Percentiles rank a stretch among this genome's conserved stretches.
phyloP scores from a whole-genome alignment of 2,113 vertebrate species.

The Vulpes lagopus region DNA sequence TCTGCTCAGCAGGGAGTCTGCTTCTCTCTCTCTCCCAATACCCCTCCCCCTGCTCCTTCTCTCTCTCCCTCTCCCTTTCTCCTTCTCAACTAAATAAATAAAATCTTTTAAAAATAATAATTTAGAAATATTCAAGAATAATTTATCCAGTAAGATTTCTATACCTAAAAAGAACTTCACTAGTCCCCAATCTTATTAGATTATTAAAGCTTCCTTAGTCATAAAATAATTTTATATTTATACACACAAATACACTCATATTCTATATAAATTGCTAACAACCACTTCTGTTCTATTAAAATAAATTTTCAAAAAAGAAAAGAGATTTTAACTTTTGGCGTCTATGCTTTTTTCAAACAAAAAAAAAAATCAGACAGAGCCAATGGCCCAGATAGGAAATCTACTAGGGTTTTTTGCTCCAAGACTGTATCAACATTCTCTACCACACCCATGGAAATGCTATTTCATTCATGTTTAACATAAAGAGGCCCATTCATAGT shows the following conservation, averaged over 20 bases:
- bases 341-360: neutral
- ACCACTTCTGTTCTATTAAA: neutral
- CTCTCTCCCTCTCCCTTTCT: neutral
- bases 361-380: neutral
- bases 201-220: neutral
- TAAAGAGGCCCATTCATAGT: conserved; percentile 67
- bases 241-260: neutral
- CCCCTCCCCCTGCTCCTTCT: neutral
- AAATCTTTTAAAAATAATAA: neutral
- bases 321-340: neutral
- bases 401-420: conserved; percentile 22
- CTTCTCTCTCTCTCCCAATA: neutral
- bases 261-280: neutral
- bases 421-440: neutral
- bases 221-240: neutral
- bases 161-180: neutral
- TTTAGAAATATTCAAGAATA: neutral
- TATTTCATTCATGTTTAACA: conserved; percentile 24
- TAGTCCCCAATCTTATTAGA: neutral
- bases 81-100: neutral
- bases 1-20: neutral
- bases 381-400: conserved; percentile 32
- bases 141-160: neutral
- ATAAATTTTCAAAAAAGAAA: neutral
- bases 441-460: conserved; percentile 53